Conservation (phyloP, 2,888 invertebrate genomes). For the Diaphora mendica region DNA sequence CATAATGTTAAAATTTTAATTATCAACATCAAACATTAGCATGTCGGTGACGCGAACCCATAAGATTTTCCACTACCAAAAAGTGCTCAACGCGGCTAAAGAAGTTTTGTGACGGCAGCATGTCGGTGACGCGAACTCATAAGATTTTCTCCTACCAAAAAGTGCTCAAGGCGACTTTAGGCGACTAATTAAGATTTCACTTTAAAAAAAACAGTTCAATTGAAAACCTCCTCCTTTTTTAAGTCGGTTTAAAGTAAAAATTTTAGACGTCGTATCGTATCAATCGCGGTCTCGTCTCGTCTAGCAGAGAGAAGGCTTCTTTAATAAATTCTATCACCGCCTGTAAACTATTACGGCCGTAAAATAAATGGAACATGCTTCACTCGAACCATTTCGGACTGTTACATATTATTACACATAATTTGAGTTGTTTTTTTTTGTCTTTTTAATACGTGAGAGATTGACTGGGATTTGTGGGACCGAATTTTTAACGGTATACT, state of each 20-base stretch:
- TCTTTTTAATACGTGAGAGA: conserved; percentile 18
- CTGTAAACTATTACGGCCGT: conserved; percentile 53
- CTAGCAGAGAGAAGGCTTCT: conserved; percentile 4
- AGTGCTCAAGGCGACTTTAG: too few relatives aligned
- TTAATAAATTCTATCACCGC: conserved; percentile 51
- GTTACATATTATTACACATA: conserved; percentile 59
- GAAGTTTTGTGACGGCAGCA: too few relatives aligned
- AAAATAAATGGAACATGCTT: conserved; percentile 59
- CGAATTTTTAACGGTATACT: not conserved
- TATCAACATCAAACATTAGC: not conserved
- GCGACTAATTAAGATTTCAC: too few relatives aligned
- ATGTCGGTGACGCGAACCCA: too few relatives aligned
- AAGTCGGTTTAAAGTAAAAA: too few relatives aligned
- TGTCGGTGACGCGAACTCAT: too few relatives aligned
- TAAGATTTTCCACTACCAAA: too few relatives aligned
- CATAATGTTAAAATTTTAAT: too few relatives aligned
- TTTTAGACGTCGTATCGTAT: conserved; percentile 5
- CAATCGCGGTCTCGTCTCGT: conserved; percentile 12
- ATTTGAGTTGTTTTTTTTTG: conserved; percentile 41
- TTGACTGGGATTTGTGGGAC: not conserved
- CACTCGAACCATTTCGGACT: conserved; percentile 47
- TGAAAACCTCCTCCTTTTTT: too few relatives aligned
- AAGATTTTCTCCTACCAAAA: too few relatives aligned
- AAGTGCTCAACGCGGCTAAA: too few relatives aligned
- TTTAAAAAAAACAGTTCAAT: too few relatives aligned